phyloP scores from a whole-genome alignment of 2,113 vertebrate genomes.

The Xyliphius kryptos region DNA sequence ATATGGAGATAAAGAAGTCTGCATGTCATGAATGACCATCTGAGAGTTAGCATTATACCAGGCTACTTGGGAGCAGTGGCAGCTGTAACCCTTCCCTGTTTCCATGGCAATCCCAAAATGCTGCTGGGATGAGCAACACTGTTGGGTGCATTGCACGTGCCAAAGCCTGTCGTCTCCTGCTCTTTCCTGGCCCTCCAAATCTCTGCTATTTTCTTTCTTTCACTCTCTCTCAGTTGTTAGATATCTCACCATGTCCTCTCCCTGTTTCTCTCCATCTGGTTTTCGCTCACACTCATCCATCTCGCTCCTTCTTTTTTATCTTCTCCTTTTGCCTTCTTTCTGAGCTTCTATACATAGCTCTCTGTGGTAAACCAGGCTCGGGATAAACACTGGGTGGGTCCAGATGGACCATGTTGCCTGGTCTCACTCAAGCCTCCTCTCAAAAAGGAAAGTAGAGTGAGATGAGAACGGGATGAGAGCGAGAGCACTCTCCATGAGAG shows the following conservation, averaged over 20 bases:
- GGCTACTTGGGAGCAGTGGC: slow-evolving; percentile 50
- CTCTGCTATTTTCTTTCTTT: neutral
- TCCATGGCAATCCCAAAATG: slow-evolving; percentile 65
- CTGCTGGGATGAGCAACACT: slow-evolving; percentile 57
- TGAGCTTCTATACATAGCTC: slow-evolving; percentile 64
- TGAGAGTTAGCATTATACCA: slow-evolving; percentile 34
- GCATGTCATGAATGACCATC: neutral
- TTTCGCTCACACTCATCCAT: neutral
- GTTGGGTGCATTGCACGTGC: slow-evolving; percentile 46
- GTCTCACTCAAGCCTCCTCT: slow-evolving; percentile 17
- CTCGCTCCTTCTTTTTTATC: neutral
- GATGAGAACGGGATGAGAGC: slow-evolving; percentile 11
- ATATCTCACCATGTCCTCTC: neutral
- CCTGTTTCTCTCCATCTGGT: neutral
- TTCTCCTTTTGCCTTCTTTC: slow-evolving; percentile 13
- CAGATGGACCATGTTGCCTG: slow-evolving; percentile 15
- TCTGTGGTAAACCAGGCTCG: slow-evolving; percentile 42
- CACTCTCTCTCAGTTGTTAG: neutral
- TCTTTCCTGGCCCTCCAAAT: neutral
- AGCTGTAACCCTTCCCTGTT: slow-evolving; percentile 59
- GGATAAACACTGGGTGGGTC: slow-evolving; percentile 45
- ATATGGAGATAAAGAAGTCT: neutral
- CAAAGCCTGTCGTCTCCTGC: slow-evolving; percentile 27
- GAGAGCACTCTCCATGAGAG: slow-evolving; percentile 8
- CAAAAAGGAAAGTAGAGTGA: slow-evolving; percentile 15